Conservation (phyloP, 2,113 vertebrate genomes). For the Struthidea cinerea region DNA sequence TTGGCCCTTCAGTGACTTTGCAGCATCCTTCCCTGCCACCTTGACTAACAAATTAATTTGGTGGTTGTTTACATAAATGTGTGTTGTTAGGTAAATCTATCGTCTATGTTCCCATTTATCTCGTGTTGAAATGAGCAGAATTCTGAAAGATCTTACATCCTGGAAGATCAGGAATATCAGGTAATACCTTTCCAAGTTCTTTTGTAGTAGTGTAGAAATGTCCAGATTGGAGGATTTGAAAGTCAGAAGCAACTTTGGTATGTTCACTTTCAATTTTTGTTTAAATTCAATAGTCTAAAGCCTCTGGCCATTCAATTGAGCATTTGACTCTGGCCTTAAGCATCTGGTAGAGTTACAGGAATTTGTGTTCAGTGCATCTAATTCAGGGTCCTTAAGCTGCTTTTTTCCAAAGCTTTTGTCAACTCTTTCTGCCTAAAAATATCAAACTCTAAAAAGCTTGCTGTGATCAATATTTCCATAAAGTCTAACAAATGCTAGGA, state of each 20-base stretch:
- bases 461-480: neutral
- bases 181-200: neutral
- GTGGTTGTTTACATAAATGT: neutral
- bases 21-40: neutral
- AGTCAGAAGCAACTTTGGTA: neutral
- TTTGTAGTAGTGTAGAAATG: neutral
- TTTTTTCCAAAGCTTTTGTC: neutral
- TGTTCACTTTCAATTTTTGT: neutral
- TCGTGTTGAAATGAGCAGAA: neutral
- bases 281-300: neutral
- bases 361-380: neutral
- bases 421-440: neutral
- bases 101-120: neutral
- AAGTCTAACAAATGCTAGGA: neutral
- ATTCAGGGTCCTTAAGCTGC: neutral
- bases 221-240: neutral
- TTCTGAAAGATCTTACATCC: neutral
- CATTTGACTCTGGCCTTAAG: neutral
- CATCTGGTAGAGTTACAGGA: neutral
- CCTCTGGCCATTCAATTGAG: neutral
- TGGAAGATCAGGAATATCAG: neutral
- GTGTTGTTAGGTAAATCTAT: neutral
- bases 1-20: neutral
- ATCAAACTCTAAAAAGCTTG: neutral
- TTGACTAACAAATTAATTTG: neutral